Evolutionary conservation across 23 tunicate species (phyloP), one percentile per base, ranked within the genome.

Genomic region (Corella eumyota): DNA sequence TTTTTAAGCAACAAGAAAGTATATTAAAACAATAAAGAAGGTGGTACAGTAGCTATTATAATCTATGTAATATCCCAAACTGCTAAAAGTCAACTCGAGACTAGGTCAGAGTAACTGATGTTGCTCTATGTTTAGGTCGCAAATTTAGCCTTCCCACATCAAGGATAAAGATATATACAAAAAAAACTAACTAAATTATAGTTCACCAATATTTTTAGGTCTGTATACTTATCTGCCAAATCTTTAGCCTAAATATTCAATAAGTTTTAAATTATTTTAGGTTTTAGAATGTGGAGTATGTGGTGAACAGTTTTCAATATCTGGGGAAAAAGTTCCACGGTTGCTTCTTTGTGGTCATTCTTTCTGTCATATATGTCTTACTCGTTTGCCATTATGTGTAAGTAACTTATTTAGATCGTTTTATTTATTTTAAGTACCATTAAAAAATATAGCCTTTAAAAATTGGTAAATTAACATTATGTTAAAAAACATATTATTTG

Each of bases 251-350:
- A 5, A 4, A 17, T 7, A 54, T 5, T 50, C 21, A 50, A 50
- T 20, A 25, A 50, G 20, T 36, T 40, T 13, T 40, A 6, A 11
- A 50, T 30, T 1, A 21, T 45, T 29, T 15, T 32, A 75, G 82
- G 58, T 66, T n/a, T 32, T 75, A 60, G 82, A 75, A 66, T 75
- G 82, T 75, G 82, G 82, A 4, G 82, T 75, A 11, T 75, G 82
- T 75, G 82, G 82, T 53, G 82, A 75, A 66, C 82, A 75, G 49
- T 75, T 66, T 58, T 75, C 82, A n/a, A 34, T 75, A 7, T 75
- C 73, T 11, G 82, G 82, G n/a, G 82, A 75, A 24, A 75, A 75
- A 66, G 82, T 66, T 2, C 82, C 82, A 4, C 58, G 82, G 9
- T 66, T 75, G 36, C 45, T 75, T 60, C 67, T 75, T 1, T 75